Evolutionary conservation across 35 echinoderm and acorn worm species (phyloP).

Genomic region (Apostichopus californicus): DNA sequence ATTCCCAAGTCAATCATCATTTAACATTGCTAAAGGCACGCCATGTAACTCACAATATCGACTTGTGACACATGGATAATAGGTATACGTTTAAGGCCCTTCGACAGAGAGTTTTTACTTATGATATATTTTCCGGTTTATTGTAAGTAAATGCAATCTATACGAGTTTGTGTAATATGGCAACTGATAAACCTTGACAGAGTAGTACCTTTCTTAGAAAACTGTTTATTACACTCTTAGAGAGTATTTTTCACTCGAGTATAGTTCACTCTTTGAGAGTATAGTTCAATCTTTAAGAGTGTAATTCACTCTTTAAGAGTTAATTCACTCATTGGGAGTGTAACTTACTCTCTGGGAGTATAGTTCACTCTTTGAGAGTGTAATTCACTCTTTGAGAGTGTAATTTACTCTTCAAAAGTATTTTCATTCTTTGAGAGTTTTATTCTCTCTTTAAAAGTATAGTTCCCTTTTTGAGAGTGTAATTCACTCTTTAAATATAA

Average conservation of each 20-base stretch:
- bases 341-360: neutral
- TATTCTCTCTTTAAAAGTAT: too few relatives aligned
- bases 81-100: too few relatives aligned
- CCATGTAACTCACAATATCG: too few relatives aligned
- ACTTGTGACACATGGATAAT: too few relatives aligned
- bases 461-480: too few relatives aligned
- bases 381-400: neutral
- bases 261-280: neutral
- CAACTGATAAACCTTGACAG: neutral
- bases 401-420: neutral
- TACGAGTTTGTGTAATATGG: too few relatives aligned
- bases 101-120: too few relatives aligned
- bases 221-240: neutral
- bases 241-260: neutral
- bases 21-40: too few relatives aligned
- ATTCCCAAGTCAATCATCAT: too few relatives aligned
- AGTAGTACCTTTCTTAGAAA: neutral
- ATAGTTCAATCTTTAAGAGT: neutral
- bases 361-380: neutral
- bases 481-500: too few relatives aligned
- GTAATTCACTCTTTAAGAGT: neutral
- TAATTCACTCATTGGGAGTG: neutral
- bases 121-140: too few relatives aligned
- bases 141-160: too few relatives aligned
- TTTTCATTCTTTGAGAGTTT: neutral